Conservation (phyloP, 2,888 invertebrate species). For the Drosophila prostipennis region DNA sequence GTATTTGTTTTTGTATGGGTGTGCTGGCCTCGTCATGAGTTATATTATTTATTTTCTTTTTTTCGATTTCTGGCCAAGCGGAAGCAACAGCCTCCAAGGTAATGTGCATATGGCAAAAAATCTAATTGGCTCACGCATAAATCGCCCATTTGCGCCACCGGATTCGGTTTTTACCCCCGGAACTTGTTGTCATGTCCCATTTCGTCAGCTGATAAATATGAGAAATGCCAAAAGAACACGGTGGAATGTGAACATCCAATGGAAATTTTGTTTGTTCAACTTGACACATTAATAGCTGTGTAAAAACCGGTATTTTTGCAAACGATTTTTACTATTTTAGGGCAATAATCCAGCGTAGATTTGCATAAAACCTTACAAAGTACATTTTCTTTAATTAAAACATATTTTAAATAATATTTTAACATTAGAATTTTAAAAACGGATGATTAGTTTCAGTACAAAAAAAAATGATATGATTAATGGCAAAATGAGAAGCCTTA, state of each 20-base stretch:
- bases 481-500: not conserved
- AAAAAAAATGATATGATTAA: not conserved
- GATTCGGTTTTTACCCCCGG: conserved; percentile 44
- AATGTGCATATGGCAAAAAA: conserved; percentile 42
- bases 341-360: too few relatives aligned
- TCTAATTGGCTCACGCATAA: conserved; percentile 51
- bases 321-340: too few relatives aligned
- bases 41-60: conserved; percentile 29
- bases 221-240: conserved; percentile 4
- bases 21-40: conserved; percentile 37
- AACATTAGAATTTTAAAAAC: too few relatives aligned
- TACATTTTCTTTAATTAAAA: too few relatives aligned
- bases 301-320: not conserved
- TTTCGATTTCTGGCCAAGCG: conserved; percentile 33
- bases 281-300: not conserved
- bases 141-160: conserved; percentile 25
- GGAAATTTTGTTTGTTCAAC: not conserved
- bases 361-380: too few relatives aligned
- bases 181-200: conserved; percentile 49
- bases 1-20: conserved; percentile 9
- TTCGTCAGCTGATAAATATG: conserved; percentile 29
- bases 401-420: too few relatives aligned
- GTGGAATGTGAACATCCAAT: not conserved
- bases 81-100: conserved; percentile 48
- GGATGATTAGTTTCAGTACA: too few relatives aligned